A percentile compares a stretch with the other conserved stretches of the same genome.
phyloP scores from a whole-genome alignment of 2,113 vertebrate species.

The Crotalus horridus region DNA sequence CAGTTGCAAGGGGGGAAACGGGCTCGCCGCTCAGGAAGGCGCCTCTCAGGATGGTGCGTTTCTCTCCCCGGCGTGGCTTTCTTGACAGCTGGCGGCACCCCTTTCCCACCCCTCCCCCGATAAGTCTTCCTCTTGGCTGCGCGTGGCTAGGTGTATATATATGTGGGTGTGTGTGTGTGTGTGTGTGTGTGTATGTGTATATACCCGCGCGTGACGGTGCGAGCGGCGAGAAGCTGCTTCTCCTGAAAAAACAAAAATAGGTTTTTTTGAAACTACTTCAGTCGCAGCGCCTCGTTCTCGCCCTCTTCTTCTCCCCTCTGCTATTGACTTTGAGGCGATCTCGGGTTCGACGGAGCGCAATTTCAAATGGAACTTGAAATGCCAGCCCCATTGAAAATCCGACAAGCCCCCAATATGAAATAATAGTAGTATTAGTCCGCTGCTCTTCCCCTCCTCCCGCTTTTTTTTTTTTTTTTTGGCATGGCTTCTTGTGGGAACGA shows the following conservation, averaged over 20 bases:
- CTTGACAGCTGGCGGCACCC: conserved; percentile 59
- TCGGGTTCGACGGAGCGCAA: neutral
- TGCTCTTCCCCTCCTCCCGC: neutral
- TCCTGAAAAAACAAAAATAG: neutral
- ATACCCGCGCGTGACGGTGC: neutral
- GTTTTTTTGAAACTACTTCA: neutral
- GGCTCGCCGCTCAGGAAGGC: conserved; percentile 35
- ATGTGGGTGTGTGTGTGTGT: neutral
- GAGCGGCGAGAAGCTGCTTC: neutral
- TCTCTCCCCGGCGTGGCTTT: conserved; percentile 43
- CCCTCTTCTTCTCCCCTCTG: neutral
- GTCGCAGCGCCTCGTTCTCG: neutral
- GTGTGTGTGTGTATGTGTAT: neutral
- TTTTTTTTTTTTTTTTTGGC: no score
- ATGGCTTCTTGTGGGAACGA: neutral
- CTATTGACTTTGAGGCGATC: neutral
- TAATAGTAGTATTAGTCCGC: neutral
- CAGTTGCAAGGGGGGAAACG: conserved; percentile 6
- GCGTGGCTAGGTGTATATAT: neutral
- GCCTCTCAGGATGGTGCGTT: conserved; percentile 67
- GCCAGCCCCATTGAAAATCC: neutral
- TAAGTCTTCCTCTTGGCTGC: neutral
- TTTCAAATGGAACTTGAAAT: neutral
- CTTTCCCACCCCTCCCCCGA: neutral
- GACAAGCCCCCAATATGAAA: neutral